A percentile compares a stretch with the other conserved stretches of the same genome.
Conservation (phyloP, 1,140 invertebrate species). For the Rhagoletis pomonella region DNA sequence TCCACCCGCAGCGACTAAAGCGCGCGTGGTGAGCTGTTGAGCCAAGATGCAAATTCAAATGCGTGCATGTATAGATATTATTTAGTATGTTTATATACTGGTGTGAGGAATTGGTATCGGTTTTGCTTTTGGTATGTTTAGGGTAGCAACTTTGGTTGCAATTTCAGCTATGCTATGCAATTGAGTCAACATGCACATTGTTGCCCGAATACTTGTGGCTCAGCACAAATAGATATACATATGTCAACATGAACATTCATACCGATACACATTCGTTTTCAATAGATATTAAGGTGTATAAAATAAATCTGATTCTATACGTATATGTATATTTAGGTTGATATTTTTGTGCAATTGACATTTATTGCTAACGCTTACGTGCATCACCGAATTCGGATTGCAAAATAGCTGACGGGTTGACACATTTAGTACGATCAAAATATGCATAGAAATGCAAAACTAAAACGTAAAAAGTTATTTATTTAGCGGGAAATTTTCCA, state of each 20-base stretch:
- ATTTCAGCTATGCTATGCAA: background rate
- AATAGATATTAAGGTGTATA: background rate
- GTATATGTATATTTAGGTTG: background rate
- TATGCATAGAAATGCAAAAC: too few species aligned
- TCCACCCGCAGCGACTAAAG: background rate
- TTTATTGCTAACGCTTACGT: background rate
- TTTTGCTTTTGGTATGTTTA: background rate
- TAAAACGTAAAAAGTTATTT: too few species aligned
- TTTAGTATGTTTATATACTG: background rate
- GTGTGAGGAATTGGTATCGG: background rate
- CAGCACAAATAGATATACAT: slow-evolving; percentile 22
- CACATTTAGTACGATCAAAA: too few species aligned
- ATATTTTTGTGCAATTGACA: background rate
- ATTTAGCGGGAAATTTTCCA: too few species aligned
- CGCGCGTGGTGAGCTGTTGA: background rate
- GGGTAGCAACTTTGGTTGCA: background rate
- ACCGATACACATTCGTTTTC: background rate
- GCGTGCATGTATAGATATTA: background rate
- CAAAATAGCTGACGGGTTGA: too few species aligned
- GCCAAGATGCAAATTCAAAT: background rate
- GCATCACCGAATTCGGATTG: too few species aligned
- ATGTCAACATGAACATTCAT: background rate
- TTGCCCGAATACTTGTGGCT: background rate
- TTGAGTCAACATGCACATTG: slow-evolving; percentile 8
- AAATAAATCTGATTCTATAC: background rate